Conservation (phyloP, 1,140 invertebrate genomes). For the Leptinotarsa defecta region DNA sequence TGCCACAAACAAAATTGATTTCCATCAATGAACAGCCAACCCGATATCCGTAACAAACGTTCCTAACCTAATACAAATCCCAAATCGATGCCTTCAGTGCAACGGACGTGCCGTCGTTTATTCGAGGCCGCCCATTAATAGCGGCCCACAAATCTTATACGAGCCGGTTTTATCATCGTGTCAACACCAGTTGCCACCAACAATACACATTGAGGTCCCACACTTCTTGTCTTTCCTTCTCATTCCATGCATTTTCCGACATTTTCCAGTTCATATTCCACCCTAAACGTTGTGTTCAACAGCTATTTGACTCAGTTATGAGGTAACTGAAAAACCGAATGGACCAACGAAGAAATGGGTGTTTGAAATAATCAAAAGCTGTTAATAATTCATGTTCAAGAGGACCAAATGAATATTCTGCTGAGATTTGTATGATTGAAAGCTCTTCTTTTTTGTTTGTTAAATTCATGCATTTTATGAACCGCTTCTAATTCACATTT, state of each 20-base stretch:
- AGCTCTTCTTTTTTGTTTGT: no score
- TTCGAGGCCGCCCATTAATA: conserved; percentile 46
- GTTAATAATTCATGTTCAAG: no score
- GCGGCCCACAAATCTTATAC: conserved; percentile 48
- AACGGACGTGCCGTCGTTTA: conserved; percentile 45
- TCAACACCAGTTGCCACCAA: conserved; percentile 50
- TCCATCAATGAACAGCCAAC: no score
- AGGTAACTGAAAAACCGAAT: not conserved
- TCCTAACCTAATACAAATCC: conserved; percentile 37
- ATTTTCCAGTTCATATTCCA: conserved; percentile 12
- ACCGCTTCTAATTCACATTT: no score
- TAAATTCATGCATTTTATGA: no score
- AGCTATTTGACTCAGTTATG: not conserved
- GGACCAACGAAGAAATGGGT: no score
- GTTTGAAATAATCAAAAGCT: not conserved
- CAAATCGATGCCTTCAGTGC: conserved; percentile 44
- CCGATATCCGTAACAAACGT: not conserved
- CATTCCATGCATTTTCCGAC: conserved; percentile 17
- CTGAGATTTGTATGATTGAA: no score
- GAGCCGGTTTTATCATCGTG: conserved; percentile 49
- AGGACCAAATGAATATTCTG: no score
- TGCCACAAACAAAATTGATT: no score
- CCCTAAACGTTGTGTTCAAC: conserved; percentile 9
- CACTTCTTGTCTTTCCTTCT: conserved; percentile 19
- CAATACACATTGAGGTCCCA: conserved; percentile 39